Evolutionary conservation across 2,113 vertebrate genomes (phyloP), one percentile per base, ranked within the genome.

Genomic region (Agelaius tricolor): DNA sequence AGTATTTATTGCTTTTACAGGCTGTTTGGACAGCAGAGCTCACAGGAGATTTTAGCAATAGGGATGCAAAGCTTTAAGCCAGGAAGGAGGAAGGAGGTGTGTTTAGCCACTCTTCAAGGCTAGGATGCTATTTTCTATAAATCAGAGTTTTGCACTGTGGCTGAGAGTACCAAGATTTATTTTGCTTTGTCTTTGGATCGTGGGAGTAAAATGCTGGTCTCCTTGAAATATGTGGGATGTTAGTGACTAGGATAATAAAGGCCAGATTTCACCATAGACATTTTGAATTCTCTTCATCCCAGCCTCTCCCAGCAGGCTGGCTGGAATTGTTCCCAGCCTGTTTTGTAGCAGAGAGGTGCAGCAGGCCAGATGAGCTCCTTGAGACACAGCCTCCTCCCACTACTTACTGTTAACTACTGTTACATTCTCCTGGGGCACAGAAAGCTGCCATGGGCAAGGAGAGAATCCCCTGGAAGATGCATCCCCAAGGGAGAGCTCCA

Each of bases 201-300:
- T 93, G 78, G 82, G 88, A 93, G 79, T 93, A 87, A 94, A 96
- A 93, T 41, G 49, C 75, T 85, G 67, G 67, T 93, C 78, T 89
- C 47, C 58, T 79, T 69, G 69, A 96, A 93, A 87, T 61, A 54
- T 2, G 62, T 91, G 74, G 95, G 84, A 87, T 80, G 66, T 31
- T 72, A 41, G 58, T 47, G 59, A 47, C 46, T 92, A 52, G 71
- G 71, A 80, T 71, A 95, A 89, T 83, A 92, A 65, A 86, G 69
- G 51, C 28, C 15, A 88, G 33, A 80, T 92, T 85, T 90, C 71
- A 51, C 37, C 28, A 37, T 2, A 83, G 67, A 61, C 23, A 3
- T 59, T 86, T 90, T 66, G 82, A 80, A 90, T 92, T 37, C 30
- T 44, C 68, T 73, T 78, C 59, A 62, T 41, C n/a, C 46, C 49